phyloP scores from a whole-genome alignment of 2,888 invertebrate genomes.

The Trissolcus japonicus region DNA sequence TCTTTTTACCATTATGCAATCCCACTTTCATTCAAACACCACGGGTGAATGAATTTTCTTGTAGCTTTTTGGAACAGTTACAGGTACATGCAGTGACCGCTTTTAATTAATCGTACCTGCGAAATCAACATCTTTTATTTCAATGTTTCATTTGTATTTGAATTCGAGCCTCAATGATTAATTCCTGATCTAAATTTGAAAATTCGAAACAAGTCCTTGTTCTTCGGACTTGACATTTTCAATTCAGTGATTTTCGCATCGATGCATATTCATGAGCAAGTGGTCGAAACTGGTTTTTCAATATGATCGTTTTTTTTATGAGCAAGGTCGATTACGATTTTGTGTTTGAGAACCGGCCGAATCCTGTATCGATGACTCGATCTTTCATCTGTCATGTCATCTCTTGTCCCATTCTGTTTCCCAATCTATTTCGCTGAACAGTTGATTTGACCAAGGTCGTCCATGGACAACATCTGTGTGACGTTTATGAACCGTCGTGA shows the following conservation, averaged over 20 bases:
- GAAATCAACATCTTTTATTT: too few relatives aligned
- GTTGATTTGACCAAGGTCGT: slow-evolving; percentile 25
- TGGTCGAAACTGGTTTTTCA: not conserved
- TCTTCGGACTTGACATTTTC: too few relatives aligned
- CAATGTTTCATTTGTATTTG: too few relatives aligned
- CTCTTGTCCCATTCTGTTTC: slow-evolving; percentile 23
- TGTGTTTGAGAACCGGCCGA: slow-evolving; percentile 30
- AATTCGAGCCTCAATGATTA: too few relatives aligned
- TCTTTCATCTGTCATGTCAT: not conserved
- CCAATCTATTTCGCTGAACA: slow-evolving; percentile 35
- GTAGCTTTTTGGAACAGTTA: too few relatives aligned
- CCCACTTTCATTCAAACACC: slow-evolving; percentile 24
- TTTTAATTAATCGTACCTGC: too few relatives aligned
- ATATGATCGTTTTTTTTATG: not conserved
- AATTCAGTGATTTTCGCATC: too few relatives aligned
- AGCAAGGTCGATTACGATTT: slow-evolving; percentile 53
- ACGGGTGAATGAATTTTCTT: too few relatives aligned
- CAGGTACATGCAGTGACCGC: too few relatives aligned
- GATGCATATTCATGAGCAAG: slow-evolving; percentile 1
- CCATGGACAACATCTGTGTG: slow-evolving; percentile 1
- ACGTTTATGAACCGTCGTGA: too few relatives aligned
- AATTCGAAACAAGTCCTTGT: too few relatives aligned
- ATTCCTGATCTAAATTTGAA: too few relatives aligned
- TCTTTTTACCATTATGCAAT: slow-evolving; percentile 6
- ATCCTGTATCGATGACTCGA: slow-evolving; percentile 10